Evolutionary conservation across 92 coral and sea anemone genomes (phyloP), one percentile per base, ranked within the genome.

Genomic region (Palythoa grandis): DNA sequence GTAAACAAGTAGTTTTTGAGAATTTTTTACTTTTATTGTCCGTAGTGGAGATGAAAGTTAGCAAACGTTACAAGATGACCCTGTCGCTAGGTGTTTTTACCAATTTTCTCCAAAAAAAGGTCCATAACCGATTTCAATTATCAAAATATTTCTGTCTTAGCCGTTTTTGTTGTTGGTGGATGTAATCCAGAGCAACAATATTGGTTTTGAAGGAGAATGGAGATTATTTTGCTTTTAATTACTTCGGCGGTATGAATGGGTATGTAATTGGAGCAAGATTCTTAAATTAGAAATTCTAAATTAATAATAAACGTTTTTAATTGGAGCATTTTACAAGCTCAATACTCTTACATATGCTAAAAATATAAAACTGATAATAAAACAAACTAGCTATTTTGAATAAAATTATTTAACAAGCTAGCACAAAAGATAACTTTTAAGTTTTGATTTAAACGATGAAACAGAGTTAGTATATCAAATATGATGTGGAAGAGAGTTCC

Each of bases 11-110:
- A 67, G 38, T 67, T 22, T 67, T 67, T 67, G 22, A 67, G 72
- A 22, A 5, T 67, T 67, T 25, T 22, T 22, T 22, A 25, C 72
- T 67, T 67, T 67, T 67, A 2, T 23, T 9, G 39, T 67, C 23
- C 5, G 72, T 67, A 67, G 39, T 23, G 43, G 72, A 67, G 38
- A 23, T 67, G 11, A 22, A 22, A 25, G 72, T 67, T 23, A 22
- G 39, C 22, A 37, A 67, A 67, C 35, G 72, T 67, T 67, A 67
- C 72, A 25, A 67, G 23, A 67, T 67, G 72, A 25, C 72, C 72
- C 39, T 67, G 39, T 67, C 72, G 72, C 22, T 67, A 67, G 72
- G 72, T 22, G 72, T 7, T 22, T 67, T 22, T 67, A 13, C 39
- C 4, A 0, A 7, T 22, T 67, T 67, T 23, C 14, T 67, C 72